Evolutionary conservation across 2,797 vertebrate species (phyloP).

Genomic region (Kryptopterus vitreolus): DNA sequence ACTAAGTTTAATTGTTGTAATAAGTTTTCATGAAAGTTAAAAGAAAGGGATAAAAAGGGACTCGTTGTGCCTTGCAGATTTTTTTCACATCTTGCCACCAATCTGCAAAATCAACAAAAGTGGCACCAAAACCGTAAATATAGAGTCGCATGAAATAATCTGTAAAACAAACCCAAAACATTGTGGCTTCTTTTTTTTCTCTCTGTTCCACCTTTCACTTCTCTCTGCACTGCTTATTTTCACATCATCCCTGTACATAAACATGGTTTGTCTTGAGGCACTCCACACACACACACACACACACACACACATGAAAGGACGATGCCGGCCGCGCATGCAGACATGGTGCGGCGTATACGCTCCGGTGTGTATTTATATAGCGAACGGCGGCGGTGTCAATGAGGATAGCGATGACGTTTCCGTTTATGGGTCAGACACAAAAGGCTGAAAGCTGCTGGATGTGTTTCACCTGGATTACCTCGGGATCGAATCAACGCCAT

Average conservation of each 20-base stretch:
- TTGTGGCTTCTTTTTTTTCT: neutral
- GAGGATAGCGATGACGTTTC: slow-evolving; percentile 7
- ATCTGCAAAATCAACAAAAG: neutral
- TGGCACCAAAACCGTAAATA: neutral
- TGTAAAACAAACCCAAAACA: neutral
- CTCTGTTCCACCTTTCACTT: neutral
- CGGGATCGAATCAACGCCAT: slow-evolving; percentile 65
- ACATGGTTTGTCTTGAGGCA: neutral
- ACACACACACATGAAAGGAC: neutral
- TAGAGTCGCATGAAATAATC: neutral
- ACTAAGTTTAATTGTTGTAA: no score
- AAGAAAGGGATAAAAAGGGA: no score
- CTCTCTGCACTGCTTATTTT: neutral
- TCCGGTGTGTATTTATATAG: neutral
- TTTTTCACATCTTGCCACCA: neutral
- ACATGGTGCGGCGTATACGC: neutral
- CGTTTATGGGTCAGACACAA: slow-evolving; percentile 11
- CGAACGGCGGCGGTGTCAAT: slow-evolving; percentile 7
- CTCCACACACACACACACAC: neutral
- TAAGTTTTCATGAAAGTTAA: no score
- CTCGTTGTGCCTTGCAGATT: neutral
- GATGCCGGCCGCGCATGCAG: neutral
- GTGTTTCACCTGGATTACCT: slow-evolving; percentile 72
- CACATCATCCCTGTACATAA: neutral
- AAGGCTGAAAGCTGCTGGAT: slow-evolving; percentile 30